Evolutionary conservation across 1,140 invertebrate species (phyloP).

Genomic region (Grapholita molesta): DNA sequence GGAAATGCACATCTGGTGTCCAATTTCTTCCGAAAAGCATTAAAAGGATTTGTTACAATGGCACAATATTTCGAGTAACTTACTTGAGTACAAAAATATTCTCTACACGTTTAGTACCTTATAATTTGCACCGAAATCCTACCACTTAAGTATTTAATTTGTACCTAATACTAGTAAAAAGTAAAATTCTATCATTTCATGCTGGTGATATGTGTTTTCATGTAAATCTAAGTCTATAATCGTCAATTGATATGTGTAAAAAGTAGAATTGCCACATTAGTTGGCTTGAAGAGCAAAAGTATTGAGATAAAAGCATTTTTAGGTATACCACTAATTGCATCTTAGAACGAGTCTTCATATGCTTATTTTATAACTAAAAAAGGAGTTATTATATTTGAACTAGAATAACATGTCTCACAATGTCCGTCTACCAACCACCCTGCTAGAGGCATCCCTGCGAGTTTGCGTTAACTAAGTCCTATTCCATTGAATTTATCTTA

Average conservation of each 20-base stretch:
- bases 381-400: not conserved
- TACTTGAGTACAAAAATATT: conserved; percentile 42
- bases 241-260: not conserved
- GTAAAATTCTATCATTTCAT: conserved; percentile 7
- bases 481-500: not conserved
- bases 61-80: conserved; percentile 53
- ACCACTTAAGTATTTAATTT: conserved; percentile 16
- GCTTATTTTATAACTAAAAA: not conserved
- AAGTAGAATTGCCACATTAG: not conserved
- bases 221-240: not conserved
- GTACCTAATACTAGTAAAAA: conserved; percentile 12
- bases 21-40: conserved; percentile 6
- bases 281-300: not conserved
- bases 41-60: conserved; percentile 37
- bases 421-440: not conserved
- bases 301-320: not conserved
- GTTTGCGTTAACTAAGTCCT: not conserved
- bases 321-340: not conserved
- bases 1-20: conserved; percentile 16
- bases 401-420: conserved; percentile 7
- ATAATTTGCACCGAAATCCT: conserved; percentile 21
- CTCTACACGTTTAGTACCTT: conserved; percentile 18
- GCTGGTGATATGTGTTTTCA: conserved; percentile 10
- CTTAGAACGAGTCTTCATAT: not conserved
- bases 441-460: not conserved